Evolutionary conservation across 2,113 vertebrate genomes (phyloP).

Genomic region (Isichthys henryi): DNA sequence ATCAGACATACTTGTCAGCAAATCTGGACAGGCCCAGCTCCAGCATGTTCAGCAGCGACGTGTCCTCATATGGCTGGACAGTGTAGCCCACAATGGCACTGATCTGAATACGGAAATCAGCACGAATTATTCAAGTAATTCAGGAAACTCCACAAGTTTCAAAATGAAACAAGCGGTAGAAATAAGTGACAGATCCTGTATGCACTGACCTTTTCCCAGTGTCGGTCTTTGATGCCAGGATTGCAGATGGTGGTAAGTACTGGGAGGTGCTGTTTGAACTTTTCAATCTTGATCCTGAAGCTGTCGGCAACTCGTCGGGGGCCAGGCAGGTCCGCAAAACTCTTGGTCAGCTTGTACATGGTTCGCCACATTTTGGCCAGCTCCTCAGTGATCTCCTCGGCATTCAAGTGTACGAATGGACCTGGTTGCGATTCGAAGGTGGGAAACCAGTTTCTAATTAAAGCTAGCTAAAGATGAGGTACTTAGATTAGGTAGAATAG

Average conservation of each 20-base stretch:
- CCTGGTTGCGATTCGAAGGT: conserved; percentile 49
- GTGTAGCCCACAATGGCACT: conserved; percentile 67
- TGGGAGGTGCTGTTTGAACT: conserved; percentile 77
- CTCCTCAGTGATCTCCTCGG: conserved; percentile 72
- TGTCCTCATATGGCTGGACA: conserved; percentile 60
- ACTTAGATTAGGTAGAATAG: background rate
- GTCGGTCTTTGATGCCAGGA: conserved; percentile 75
- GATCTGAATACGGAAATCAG: conserved; percentile 58
- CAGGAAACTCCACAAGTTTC: background rate
- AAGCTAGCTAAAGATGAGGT: background rate
- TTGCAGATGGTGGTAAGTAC: conserved; percentile 75
- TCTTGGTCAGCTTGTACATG: conserved; percentile 71
- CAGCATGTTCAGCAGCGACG: conserved; percentile 70
- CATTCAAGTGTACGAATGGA: conserved; percentile 64
- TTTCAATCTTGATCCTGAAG: conserved; percentile 68
- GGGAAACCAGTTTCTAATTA: background rate
- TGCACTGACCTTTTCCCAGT: conserved; percentile 75
- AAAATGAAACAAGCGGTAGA: background rate
- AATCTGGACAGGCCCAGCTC: conserved; percentile 69
- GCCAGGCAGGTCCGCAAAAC: conserved; percentile 57
- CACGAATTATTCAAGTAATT: conserved; percentile 27
- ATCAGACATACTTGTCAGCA: conserved; percentile 65
- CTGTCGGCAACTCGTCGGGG: conserved; percentile 67
- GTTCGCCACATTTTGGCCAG: conserved; percentile 74
- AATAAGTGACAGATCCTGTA: background rate